Percentiles rank a stretch among this genome's conserved stretches.
These are phyloP conservation scores for Heliconius himera DNA, from an alignment of 1,140 invertebrate species.

Conservation along the genomic window DNA sequence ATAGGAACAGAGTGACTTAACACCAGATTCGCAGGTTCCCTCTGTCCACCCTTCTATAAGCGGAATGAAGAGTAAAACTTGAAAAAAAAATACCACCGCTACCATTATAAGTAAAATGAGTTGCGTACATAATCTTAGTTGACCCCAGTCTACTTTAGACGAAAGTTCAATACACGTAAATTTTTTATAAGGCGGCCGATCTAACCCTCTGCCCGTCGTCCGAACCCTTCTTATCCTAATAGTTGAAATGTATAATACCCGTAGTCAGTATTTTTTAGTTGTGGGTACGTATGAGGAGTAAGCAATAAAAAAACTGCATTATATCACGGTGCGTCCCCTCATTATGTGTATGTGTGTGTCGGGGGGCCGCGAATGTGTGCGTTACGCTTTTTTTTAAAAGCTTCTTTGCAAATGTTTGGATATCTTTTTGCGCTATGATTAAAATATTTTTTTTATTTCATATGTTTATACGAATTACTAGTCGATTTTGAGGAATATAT, in stretches of 20 bases:
- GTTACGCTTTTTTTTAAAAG: conserved; percentile 46
- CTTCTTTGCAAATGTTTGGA: conserved; percentile 18
- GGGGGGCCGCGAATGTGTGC: conserved; percentile 60
- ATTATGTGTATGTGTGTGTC: conserved; percentile 70
- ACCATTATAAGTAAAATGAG: not conserved
- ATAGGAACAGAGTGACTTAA: no score
- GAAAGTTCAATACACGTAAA: conserved; percentile 66
- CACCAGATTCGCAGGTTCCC: no score
- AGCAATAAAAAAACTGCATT: conserved; percentile 80
- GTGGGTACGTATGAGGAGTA: conserved; percentile 71
- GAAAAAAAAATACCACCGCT: no score
- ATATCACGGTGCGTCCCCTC: conserved; percentile 77
- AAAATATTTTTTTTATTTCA: not conserved
- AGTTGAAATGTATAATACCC: conserved; percentile 77
- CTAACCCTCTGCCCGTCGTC: conserved; percentile 63
- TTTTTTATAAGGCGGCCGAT: conserved; percentile 70
- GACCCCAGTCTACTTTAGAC: conserved; percentile 51
- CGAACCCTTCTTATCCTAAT: conserved; percentile 78
- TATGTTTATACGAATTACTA: not conserved
- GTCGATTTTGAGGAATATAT: not conserved
- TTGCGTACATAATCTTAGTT: conserved; percentile 34
- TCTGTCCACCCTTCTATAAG: no score
- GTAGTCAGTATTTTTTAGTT: conserved; percentile 74
- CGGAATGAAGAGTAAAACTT: no score
- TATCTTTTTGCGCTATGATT: not conserved